Evolutionary conservation across 2,888 invertebrate species (phyloP), one percentile per base, ranked within the genome.

Genomic region (Agriopis marginaria): DNA sequence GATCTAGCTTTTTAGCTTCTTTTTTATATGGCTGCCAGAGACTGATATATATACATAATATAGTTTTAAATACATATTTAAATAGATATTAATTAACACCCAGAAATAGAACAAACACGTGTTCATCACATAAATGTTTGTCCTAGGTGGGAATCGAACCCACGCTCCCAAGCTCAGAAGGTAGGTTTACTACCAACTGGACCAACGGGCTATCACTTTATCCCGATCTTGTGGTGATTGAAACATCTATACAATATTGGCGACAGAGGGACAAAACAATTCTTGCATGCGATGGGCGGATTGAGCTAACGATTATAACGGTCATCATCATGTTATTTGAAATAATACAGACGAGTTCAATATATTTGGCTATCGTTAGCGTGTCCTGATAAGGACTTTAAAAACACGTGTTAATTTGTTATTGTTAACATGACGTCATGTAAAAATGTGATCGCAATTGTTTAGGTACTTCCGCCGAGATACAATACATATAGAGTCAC

Each of bases 401-500:
- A 23, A 51, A 44, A 63, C 58, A 51, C 51, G 59, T 59, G 59
- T 53, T 63, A 51, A 54, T 59, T 63, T 63, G 68, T 53, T 68
- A 63, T 63, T 68, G 58, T 63, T 63, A 63, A 59, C 51, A 47
- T 68, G 68, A 68, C 63, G 63, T 68, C 63, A 68, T 58, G 14
- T 23, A 51, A 12, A 12, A 62, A 44, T 56, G 51, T 45, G n/a
- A 40, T 7, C 56, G 6, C 47, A 55, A 14, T 49, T 49, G 63
- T 63, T 32, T 32, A 32, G 32, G 55, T 47, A 55, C 23, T 23
- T 23, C 17, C 17, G 2, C 2, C 17, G 17, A 23, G 17, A 23
- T 23, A 23, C 17, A 23, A 23, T 23, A 23, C 17, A 23, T 23
- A 23, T 23, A 23, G 17, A 23, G 17, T 23, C 17, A 23, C 17